Evolutionary conservation across 2,797 vertebrate genomes (phyloP), one percentile per base, ranked within the genome.

Genomic region (Merluccius polli): DNA sequence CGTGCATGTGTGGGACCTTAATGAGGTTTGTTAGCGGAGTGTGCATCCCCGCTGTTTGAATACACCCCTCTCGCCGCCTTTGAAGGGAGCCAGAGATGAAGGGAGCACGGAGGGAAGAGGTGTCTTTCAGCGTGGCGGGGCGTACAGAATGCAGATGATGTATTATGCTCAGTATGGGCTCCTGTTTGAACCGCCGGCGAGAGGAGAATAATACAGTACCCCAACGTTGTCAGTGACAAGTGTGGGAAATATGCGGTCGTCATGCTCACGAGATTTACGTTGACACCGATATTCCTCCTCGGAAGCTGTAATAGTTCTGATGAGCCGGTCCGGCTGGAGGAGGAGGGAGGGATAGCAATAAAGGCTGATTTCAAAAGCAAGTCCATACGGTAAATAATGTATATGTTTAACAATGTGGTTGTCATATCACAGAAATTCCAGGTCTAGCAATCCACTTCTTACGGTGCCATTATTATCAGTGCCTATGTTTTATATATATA

Each of bases 11-110:
- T 90, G 85, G 91, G 84, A 82, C 84, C 82, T 89, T 92, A 90
- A 92, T 93, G 90, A 92, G 86, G 88, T 91, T 91, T 91, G 91
- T 88, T 89, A 91, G 87, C 86, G 70, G 87, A 92, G 90, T 86
- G 84, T 85, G 85, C 86, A 83, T 90, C 91, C 52, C 89, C 85
- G 89, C 90, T 91, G 89, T 91, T 92, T 92, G 89, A 93, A 92
- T 90, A 77, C 87, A 87, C 79, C 83, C 87, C 89, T 89, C 81
- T 89, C 81, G 87, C 85, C 81, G 85, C 86, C 90, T 93, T 92
- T 93, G 89, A 90, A 91, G 88, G 88, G 83, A 85, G 52, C n/a
- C 52, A 2, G 86, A 86, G 88, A 89, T 83, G 89, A 87, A 87
- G 89, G 87, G 83, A 83, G 83, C 16, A 32, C 77, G 84, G 74